phyloP scores from a whole-genome alignment of 2,797 vertebrate genomes.

The Pogoniulus pusillus region DNA sequence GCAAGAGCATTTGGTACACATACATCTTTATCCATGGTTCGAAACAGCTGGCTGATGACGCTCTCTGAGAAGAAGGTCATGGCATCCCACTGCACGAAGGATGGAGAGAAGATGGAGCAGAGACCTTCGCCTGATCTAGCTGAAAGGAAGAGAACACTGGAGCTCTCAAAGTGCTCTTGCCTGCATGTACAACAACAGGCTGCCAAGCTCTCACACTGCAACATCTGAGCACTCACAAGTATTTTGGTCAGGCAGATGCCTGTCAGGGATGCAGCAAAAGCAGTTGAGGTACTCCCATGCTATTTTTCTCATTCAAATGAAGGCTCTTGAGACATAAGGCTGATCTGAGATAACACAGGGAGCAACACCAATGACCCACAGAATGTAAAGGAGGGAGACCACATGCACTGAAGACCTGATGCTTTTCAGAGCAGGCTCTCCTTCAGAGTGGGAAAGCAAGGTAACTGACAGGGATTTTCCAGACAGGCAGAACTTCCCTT shows the following conservation, averaged over 20 bases:
- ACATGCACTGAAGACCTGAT: background rate
- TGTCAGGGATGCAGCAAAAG: background rate
- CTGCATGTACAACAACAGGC: background rate
- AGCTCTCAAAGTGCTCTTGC: background rate
- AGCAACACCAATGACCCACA: background rate
- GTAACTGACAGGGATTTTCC: background rate
- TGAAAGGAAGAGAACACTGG: slow-evolving; percentile 58
- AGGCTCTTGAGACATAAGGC: background rate
- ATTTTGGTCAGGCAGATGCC: background rate
- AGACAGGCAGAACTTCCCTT: background rate
- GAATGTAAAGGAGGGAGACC: background rate
- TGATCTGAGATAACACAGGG: background rate
- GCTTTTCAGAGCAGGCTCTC: background rate
- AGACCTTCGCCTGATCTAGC: slow-evolving; percentile 84
- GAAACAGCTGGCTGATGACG: slow-evolving; percentile 86
- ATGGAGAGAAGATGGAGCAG: slow-evolving; percentile 88
- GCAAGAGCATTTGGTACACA: slow-evolving; percentile 5
- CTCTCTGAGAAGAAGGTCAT: slow-evolving; percentile 95
- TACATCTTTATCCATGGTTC: slow-evolving; percentile 88
- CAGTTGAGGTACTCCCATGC: accelerated
- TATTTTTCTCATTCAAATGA: background rate
- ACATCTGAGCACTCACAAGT: background rate
- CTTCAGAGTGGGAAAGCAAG: background rate
- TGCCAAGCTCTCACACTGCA: background rate
- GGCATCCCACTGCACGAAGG: slow-evolving; percentile 94